Percentiles rank a stretch among this genome's conserved stretches.
Conservation (phyloP, 2,113 vertebrate species). For the Sebastes fasciatus region DNA sequence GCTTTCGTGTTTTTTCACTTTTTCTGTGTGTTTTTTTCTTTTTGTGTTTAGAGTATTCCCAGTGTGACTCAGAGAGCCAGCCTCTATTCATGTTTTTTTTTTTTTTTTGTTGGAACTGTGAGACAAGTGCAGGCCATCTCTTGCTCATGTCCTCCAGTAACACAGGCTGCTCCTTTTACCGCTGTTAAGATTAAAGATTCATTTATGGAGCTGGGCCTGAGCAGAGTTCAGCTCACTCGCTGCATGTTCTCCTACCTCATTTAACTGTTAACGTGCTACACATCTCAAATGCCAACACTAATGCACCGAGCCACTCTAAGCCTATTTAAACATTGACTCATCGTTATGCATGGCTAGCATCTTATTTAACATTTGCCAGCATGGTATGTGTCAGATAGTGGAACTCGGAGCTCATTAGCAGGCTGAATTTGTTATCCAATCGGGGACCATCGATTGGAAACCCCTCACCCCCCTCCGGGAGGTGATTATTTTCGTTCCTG, state of each 20-base stretch:
- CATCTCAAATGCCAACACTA: conserved; percentile 45
- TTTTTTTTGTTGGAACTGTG: conserved; percentile 18
- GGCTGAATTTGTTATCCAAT: conserved; percentile 63
- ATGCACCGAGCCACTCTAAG: conserved; percentile 33
- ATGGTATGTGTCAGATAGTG: conserved; percentile 46
- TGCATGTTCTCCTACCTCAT: conserved; percentile 3
- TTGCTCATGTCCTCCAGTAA: conserved; percentile 9
- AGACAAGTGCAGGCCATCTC: conserved; percentile 47
- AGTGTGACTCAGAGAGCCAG: conserved; percentile 3
- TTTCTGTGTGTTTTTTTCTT: not conserved
- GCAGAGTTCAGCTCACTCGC: conserved; percentile 64
- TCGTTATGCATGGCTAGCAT: conserved; percentile 43
- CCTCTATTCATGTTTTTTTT: not conserved
- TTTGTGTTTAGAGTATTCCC: not conserved
- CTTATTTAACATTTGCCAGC: conserved; percentile 58
- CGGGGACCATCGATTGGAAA: conserved; percentile 55
- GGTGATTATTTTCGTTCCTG: conserved; percentile 37
- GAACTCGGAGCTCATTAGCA: conserved; percentile 60
- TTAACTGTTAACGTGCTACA: conserved; percentile 52
- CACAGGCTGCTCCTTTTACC: conserved; percentile 54
- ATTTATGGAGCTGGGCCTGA: conserved; percentile 51
- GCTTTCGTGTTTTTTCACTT: conserved; percentile 2
- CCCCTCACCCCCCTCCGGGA: not conserved
- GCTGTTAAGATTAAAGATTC: conserved; percentile 65
- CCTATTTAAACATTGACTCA: conserved; percentile 62